phyloP scores from a whole-genome alignment of 2,113 vertebrate species.

The Pterocles gutturalis region DNA sequence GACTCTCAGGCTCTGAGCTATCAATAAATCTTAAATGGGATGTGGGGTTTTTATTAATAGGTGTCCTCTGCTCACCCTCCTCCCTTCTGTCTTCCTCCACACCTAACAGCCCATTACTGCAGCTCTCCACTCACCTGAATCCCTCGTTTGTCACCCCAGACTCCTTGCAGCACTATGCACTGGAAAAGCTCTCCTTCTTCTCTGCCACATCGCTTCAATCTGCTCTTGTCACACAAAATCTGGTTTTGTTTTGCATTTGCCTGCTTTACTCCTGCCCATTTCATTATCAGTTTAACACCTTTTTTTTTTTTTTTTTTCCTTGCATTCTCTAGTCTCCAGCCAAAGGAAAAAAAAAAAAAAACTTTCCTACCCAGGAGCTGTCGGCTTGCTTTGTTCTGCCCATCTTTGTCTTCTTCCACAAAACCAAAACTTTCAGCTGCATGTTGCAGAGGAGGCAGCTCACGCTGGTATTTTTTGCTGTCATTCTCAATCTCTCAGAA shows the following conservation, averaged over 20 bases:
- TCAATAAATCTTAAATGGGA: slow-evolving; percentile 24
- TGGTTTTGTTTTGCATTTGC: not conserved
- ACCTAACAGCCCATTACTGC: not conserved
- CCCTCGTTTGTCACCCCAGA: not conserved
- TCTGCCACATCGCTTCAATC: not conserved
- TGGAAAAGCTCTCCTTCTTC: not conserved
- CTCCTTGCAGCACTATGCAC: not conserved
- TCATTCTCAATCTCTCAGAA: not conserved
- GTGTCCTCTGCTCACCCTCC: not conserved
- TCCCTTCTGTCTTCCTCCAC: not conserved
- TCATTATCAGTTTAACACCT: not conserved
- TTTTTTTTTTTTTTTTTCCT: not conserved
- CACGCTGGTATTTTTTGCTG: not conserved
- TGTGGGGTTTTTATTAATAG: not conserved
- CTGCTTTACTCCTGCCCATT: not conserved
- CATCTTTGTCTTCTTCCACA: not conserved
- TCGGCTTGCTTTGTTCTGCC: not conserved
- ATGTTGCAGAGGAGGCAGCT: not conserved
- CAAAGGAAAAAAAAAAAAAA: not conserved
- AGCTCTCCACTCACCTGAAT: not conserved
- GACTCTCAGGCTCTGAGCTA: not conserved
- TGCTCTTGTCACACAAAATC: not conserved
- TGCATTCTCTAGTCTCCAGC: not conserved
- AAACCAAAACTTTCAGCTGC: not conserved
- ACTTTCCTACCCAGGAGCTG: not conserved